phyloP scores from a whole-genome alignment of 1,140 invertebrate genomes.

The Leptinotarsa texana region DNA sequence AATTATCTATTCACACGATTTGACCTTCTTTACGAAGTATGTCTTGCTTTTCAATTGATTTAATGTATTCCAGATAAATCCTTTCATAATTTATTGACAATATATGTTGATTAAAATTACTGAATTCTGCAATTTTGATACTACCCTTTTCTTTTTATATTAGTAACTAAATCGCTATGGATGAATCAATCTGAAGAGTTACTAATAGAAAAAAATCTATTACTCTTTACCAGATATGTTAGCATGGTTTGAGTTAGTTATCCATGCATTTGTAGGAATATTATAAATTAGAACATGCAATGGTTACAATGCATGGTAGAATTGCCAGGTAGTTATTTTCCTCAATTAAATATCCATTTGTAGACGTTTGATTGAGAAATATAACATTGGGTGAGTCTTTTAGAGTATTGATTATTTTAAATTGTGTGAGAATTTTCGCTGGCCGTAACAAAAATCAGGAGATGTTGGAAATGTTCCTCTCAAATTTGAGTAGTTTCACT shows the following conservation, averaged over 20 bases:
- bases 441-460: background rate
- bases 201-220: background rate
- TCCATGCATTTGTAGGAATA: conserved; percentile 48
- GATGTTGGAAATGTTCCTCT: conserved; percentile 2
- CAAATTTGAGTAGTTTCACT: background rate
- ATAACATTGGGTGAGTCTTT: conserved; percentile 9
- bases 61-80: no score
- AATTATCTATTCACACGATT: no score
- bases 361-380: conserved; percentile 13
- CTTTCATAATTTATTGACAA: no score
- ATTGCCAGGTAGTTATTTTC: conserved; percentile 31
- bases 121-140: background rate
- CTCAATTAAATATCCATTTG: conserved; percentile 33
- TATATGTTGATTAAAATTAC: no score
- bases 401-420: conserved; percentile 17
- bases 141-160: background rate
- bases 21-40: no score
- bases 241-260: conserved; percentile 49
- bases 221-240: conserved; percentile 13
- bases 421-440: conserved; percentile 12
- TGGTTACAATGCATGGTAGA: conserved; percentile 49
- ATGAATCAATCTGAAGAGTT: background rate
- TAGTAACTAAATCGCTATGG: background rate
- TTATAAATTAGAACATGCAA: conserved; percentile 41
- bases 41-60: no score